Evolutionary conservation across 2,113 vertebrate genomes (phyloP), one percentile per base, ranked within the genome.

Genomic region (Pimephales promelas): DNA sequence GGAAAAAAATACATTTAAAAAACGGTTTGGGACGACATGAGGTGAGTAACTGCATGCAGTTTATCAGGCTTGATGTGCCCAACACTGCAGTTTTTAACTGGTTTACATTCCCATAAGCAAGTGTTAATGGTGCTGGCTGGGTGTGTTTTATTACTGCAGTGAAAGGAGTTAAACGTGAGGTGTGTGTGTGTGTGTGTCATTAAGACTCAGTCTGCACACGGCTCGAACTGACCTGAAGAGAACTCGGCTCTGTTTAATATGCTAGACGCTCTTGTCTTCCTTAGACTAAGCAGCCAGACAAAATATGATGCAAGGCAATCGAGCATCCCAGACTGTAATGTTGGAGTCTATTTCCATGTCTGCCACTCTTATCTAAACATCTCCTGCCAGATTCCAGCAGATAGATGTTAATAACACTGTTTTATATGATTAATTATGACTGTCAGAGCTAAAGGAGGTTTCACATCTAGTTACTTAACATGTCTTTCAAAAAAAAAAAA

Each of bases 141-240:
- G 57, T 79, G 70, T 77, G 54, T 82, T 59, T 74, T 83, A 79
- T 87, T 83, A 83, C 18, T 36, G 62, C 79, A 56, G 79, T 11
- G 57, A 43, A 62, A 36, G 28, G 83, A 68, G 66, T 45, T 83
- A 57, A 79, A 57, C 40, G 10, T 28, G 26, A 72, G 34, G 66
- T 68, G 64, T 68, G 61, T 1, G 59, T 68, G 49, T 54, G 49
- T 49, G 47, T 49, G 49, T 31, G 72, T 82, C 59, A 26, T 47
- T 83, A 7, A 80, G 82, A 75, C 52, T 47, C 34, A 64, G 22
- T 77, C 52, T 57, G 56, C 56, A 61, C 28, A 22, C 24, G 9
- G n/a, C 54, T 79, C 36, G 1, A 79, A n/a, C 20, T 80, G 83
- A 84, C 83, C 66, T 61, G 54, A 73, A 0, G 36, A 45, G 83